These are phyloP conservation scores for Eupeodes latifasciatus DNA, from an alignment of 2,888 invertebrate genomes.

Conservation along the genomic window DNA sequence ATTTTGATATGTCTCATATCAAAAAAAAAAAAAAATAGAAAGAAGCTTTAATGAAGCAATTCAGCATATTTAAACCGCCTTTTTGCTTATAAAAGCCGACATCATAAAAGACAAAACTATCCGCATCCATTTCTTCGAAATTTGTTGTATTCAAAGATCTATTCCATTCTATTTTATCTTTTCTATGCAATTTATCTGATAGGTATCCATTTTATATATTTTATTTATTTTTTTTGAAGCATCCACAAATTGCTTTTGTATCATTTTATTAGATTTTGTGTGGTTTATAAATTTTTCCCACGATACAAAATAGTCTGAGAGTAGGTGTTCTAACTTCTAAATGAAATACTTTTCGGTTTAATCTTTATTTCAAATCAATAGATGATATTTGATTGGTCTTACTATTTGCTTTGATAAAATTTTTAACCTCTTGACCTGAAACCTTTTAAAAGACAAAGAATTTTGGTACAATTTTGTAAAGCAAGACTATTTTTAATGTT, in stretches of 20 bases:
- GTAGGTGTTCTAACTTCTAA: neutral
- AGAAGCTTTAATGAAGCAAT: slow-evolving; percentile 57
- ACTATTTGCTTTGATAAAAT: neutral
- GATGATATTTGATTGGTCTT: neutral
- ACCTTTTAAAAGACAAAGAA: no score
- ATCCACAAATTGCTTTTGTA: slow-evolving; percentile 12
- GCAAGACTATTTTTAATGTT: no score
- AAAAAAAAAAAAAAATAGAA: slow-evolving; percentile 1
- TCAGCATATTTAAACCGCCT: slow-evolving; percentile 59
- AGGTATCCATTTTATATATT: neutral
- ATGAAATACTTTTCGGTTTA: neutral
- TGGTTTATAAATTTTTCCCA: neutral
- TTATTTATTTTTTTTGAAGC: slow-evolving; percentile 9
- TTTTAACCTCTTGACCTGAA: no score
- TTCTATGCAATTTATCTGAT: slow-evolving; percentile 19
- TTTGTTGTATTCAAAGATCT: slow-evolving; percentile 38
- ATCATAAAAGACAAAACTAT: neutral
- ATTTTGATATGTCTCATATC: slow-evolving; percentile 40
- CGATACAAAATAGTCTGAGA: slow-evolving; percentile 16
- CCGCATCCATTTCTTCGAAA: slow-evolving; percentile 42
- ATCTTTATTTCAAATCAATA: neutral
- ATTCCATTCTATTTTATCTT: neutral
- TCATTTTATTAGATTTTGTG: slow-evolving; percentile 4
- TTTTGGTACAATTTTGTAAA: no score
- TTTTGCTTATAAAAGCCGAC: slow-evolving; percentile 16